Evolutionary conservation across 2,113 vertebrate species (phyloP).

Genomic region (Rutilus rutilus): DNA sequence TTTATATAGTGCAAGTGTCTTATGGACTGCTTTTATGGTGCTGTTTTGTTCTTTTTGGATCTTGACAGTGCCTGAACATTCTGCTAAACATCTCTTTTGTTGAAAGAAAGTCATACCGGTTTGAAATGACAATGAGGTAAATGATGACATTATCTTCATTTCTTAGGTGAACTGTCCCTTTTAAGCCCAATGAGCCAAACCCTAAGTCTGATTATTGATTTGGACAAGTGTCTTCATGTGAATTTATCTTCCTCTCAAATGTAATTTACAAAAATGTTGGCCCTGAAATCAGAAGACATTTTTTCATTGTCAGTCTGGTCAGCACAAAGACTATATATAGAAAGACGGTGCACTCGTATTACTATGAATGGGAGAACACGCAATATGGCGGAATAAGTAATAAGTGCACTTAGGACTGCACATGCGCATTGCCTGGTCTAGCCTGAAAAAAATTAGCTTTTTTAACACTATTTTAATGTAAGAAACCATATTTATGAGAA

Average conservation of each 20-base stretch:
- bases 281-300: background rate
- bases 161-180: background rate
- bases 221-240: background rate
- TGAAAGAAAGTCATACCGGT: background rate
- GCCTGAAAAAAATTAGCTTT: too few species aligned
- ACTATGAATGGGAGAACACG: too few species aligned
- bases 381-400: too few species aligned
- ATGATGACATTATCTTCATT: background rate
- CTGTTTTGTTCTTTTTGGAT: background rate
- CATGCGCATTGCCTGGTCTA: too few species aligned
- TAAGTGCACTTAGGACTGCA: too few species aligned
- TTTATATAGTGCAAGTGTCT: background rate
- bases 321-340: too few species aligned
- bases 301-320: constrained; percentile 26
- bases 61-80: background rate
- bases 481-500: too few species aligned
- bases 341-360: too few species aligned
- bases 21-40: background rate
- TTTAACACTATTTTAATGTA: too few species aligned
- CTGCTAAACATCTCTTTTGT: background rate
- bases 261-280: background rate
- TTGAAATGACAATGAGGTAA: background rate
- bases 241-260: background rate
- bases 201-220: background rate
- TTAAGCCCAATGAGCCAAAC: background rate